A percentile compares a stretch with the other conserved stretches of the same genome.
phyloP scores from a whole-genome alignment of 2,113 vertebrate species.

The Paradisaea rubra region DNA sequence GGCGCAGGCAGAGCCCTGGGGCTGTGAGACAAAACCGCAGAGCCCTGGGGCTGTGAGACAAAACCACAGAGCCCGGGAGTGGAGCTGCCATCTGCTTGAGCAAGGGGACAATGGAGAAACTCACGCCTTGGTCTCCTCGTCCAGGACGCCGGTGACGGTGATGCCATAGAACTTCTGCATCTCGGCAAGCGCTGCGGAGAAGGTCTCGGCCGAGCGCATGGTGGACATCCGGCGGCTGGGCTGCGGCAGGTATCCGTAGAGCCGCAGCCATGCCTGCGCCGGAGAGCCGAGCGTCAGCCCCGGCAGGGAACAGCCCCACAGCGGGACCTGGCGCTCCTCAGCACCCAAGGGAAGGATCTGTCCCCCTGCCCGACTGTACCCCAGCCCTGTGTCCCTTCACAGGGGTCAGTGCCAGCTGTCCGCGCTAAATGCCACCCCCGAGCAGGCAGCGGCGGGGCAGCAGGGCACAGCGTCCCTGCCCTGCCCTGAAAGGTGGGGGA shows the following conservation, averaged over 20 bases:
- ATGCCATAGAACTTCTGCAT: constrained; percentile 97
- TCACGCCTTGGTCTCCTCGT: constrained; percentile 83
- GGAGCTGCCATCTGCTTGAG: background rate
- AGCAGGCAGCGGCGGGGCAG: background rate
- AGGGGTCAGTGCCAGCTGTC: background rate
- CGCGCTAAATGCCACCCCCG: background rate
- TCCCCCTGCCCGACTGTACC: background rate
- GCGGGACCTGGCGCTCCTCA: background rate
- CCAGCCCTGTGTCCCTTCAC: fast-evolving
- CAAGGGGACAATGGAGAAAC: background rate
- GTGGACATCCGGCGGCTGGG: constrained; percentile 91
- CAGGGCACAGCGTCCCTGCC: background rate
- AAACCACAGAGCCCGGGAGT: fast-evolving
- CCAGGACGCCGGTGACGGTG: constrained; percentile 81
- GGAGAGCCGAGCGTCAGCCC: background rate
- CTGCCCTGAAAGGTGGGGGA: background rate
- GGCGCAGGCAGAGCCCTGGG: background rate
- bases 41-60: background rate
- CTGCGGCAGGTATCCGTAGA: constrained; percentile 90
- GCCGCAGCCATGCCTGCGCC: constrained; percentile 87
- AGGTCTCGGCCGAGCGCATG: constrained; percentile 87
- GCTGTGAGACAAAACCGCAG: background rate
- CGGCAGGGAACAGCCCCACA: fast-evolving
- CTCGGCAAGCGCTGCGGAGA: constrained; percentile 82
- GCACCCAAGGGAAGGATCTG: fast-evolving